Percentiles rank a stretch among this genome's conserved stretches.
These are phyloP conservation scores for Callyntrura guangdongensis DNA, from an alignment of 2,888 invertebrate genomes.

Conservation along the genomic window DNA sequence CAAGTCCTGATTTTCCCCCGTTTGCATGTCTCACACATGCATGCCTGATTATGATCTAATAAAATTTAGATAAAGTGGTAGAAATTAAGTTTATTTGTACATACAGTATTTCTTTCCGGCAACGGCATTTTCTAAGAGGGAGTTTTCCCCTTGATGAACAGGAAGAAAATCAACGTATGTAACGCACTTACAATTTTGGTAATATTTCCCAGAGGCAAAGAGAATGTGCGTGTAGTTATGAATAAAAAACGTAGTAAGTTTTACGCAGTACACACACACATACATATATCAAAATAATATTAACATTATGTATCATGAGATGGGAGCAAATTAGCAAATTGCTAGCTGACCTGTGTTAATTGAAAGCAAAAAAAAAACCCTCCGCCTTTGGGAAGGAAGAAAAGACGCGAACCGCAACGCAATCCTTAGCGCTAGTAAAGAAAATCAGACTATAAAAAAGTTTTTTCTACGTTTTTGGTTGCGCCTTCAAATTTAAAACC, in stretches of 20 bases:
- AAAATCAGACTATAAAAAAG: background rate
- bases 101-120: slow-evolving; percentile 51
- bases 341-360: slow-evolving; percentile 52
- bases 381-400: slow-evolving; percentile 2
- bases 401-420: slow-evolving; percentile 12
- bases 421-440: background rate
- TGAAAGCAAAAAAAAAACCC: background rate
- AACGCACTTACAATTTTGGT: background rate
- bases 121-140: slow-evolving; percentile 11
- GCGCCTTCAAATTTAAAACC: slow-evolving; percentile 45
- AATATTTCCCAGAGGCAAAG: slow-evolving; percentile 33
- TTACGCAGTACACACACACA: background rate
- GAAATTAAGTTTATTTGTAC: background rate
- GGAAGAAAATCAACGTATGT: slow-evolving; percentile 11
- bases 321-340: slow-evolving; percentile 12
- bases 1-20: slow-evolving; percentile 14
- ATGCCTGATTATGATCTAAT: slow-evolving; percentile 5
- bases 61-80: background rate
- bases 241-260: background rate
- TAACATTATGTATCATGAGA: too few relatives aligned
- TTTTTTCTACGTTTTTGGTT: background rate
- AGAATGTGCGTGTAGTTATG: background rate
- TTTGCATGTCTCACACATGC: slow-evolving; percentile 43
- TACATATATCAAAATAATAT: too few relatives aligned
- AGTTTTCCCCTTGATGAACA: slow-evolving; percentile 38